Percentiles rank a stretch among this genome's conserved stretches.
Evolutionary conservation across 2,888 invertebrate species (phyloP).

Genomic region (Synergus japonicus): DNA sequence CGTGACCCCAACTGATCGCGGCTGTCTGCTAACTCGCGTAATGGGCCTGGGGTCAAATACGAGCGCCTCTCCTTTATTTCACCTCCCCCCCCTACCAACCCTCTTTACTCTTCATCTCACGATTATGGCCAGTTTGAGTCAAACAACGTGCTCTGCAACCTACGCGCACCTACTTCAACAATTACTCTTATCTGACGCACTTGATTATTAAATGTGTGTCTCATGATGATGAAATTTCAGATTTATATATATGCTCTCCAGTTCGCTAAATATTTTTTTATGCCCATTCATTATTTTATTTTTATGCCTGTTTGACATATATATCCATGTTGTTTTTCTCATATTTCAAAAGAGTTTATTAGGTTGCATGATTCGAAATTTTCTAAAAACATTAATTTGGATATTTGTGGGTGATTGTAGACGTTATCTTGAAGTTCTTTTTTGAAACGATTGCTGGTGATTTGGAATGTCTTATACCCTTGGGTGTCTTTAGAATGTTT

Average conservation of each 20-base stretch:
- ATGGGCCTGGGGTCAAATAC: constrained; percentile 75
- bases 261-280: not conserved
- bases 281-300: not conserved
- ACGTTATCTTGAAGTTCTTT: no score
- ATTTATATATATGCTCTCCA: constrained; percentile 11
- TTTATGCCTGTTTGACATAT: not conserved
- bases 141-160: constrained; percentile 53
- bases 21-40: constrained; percentile 72
- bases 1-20: constrained; percentile 74
- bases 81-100: constrained; percentile 47
- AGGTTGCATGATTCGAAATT: no score
- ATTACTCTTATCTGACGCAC: constrained; percentile 36
- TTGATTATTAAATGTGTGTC: constrained; percentile 38
- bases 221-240: constrained; percentile 40
- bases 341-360: no score
- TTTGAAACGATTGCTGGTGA: no score
- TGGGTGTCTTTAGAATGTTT: not conserved
- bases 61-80: constrained; percentile 63
- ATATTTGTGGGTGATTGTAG: no score
- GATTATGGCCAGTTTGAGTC: constrained; percentile 52
- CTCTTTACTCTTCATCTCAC: constrained; percentile 42
- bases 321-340: no score
- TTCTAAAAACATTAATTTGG: no score
- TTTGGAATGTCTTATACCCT: no score
- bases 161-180: constrained; percentile 53